Conservation (phyloP, 2,888 invertebrate species). For the Deilephila porcellus region DNA sequence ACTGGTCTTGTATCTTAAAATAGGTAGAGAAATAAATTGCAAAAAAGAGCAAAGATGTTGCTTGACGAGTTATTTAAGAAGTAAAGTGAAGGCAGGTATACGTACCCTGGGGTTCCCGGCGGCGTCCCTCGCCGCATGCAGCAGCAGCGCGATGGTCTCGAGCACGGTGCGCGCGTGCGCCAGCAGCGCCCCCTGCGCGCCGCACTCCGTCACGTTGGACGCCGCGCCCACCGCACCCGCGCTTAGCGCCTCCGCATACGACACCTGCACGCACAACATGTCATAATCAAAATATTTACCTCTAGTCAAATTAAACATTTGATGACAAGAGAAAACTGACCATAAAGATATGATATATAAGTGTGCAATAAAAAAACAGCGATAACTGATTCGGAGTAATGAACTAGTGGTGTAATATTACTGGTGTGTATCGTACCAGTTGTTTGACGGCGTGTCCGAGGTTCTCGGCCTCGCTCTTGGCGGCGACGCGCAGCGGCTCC, state of each 20-base stretch:
- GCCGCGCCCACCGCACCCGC: conserved; percentile 95
- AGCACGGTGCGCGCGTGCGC: conserved; percentile 97
- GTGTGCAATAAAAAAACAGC: background rate
- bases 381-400: background rate
- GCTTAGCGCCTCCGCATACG: conserved; percentile 93
- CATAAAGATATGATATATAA: too few species aligned
- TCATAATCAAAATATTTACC: too few species aligned
- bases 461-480: conserved; percentile 95
- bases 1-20: too few species aligned
- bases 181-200: conserved; percentile 93
- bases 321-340: too few species aligned
- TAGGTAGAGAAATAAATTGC: too few species aligned
- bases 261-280: conserved; percentile 67
- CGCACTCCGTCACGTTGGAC: conserved; percentile 94
- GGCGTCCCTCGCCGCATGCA: conserved; percentile 93
- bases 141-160: conserved; percentile 94
- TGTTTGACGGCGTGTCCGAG: conserved; percentile 94
- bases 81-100: background rate
- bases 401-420: background rate
- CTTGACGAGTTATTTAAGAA: background rate
- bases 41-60: too few species aligned
- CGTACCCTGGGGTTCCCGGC: conserved; percentile 95
- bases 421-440: conserved; percentile 80
- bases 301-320: too few species aligned
- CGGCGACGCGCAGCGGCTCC: conserved; percentile 93